Percentiles rank a stretch among this genome's conserved stretches.
phyloP scores from a whole-genome alignment of 2,113 vertebrate species.

The Anhinga anhinga region DNA sequence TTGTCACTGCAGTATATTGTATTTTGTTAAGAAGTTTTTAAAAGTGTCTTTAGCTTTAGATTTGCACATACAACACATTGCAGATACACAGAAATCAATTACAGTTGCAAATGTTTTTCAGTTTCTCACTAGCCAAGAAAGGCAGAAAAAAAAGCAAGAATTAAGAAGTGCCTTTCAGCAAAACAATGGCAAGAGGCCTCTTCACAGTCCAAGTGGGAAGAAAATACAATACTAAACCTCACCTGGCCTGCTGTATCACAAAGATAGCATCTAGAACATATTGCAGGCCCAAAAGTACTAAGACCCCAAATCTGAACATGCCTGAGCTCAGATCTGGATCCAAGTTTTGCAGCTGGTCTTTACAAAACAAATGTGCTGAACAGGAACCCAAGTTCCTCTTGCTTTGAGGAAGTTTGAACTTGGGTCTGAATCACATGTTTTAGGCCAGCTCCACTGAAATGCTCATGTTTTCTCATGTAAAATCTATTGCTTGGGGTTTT shows the following conservation, averaged over 20 bases:
- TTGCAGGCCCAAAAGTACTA: not conserved
- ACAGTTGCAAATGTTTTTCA: slow-evolving; percentile 44
- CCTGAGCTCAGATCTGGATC: not conserved
- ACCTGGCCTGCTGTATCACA: not conserved
- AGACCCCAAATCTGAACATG: not conserved
- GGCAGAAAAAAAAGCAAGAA: not conserved
- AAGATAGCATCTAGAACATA: not conserved
- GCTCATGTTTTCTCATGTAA: not conserved
- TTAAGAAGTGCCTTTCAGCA: slow-evolving; percentile 18
- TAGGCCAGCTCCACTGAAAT: not conserved
- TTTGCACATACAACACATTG: not conserved
- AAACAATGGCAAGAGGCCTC: not conserved
- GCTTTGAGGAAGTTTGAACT: not conserved
- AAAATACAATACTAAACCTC: slow-evolving; percentile 24
- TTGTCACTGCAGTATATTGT: not conserved
- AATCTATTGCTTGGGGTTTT: not conserved
- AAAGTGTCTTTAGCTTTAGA: not conserved
- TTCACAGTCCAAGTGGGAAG: not conserved
- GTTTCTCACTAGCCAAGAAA: slow-evolving; percentile 27
- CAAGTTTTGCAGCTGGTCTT: not conserved
- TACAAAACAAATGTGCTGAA: not conserved
- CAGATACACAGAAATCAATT: not conserved
- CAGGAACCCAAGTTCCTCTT: not conserved
- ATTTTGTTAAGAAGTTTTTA: not conserved
- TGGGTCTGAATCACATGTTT: not conserved